A percentile compares a stretch with the other conserved stretches of the same genome.
These are phyloP conservation scores for Luscinia megarhynchos DNA, from an alignment of 2,797 vertebrate genomes.

Conservation along the genomic window DNA sequence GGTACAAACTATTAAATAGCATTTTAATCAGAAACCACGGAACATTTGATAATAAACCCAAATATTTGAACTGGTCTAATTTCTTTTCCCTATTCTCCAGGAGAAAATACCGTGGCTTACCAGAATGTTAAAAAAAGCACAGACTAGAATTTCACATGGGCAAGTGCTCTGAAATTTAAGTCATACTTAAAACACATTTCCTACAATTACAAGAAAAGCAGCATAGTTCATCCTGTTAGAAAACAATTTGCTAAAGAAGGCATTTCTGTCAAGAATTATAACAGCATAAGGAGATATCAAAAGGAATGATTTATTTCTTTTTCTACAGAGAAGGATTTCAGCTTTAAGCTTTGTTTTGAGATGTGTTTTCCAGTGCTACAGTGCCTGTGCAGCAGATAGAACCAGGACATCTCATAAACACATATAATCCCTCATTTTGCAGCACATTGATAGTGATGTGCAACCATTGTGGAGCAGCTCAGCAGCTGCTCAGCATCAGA, in stretches of 20 bases:
- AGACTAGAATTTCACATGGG: background rate
- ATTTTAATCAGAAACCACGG: background rate
- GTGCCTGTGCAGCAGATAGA: background rate
- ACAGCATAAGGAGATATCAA: conserved; percentile 25
- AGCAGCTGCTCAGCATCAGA: background rate
- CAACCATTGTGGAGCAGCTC: background rate
- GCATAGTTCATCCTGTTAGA: background rate
- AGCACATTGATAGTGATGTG: background rate
- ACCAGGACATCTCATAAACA: background rate
- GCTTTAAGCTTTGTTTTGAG: conserved; percentile 6
- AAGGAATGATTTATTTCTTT: conserved; percentile 23
- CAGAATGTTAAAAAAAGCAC: background rate
- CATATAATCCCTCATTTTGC: background rate
- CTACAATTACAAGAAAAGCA: background rate
- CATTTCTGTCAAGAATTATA: conserved; percentile 46
- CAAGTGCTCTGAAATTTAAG: conserved; percentile 11
- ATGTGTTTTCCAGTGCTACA: background rate
- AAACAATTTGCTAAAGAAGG: conserved; percentile 54
- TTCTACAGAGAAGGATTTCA: conserved; percentile 27
- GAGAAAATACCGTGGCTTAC: background rate
- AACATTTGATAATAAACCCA: background rate
- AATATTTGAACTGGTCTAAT: background rate
- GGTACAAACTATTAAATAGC: background rate
- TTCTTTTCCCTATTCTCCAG: background rate
- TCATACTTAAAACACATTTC: background rate